Evolutionary conservation across 2,797 vertebrate species (phyloP), one percentile per base, ranked within the genome.

Genomic region (Cryptoblepharus egeriae): DNA sequence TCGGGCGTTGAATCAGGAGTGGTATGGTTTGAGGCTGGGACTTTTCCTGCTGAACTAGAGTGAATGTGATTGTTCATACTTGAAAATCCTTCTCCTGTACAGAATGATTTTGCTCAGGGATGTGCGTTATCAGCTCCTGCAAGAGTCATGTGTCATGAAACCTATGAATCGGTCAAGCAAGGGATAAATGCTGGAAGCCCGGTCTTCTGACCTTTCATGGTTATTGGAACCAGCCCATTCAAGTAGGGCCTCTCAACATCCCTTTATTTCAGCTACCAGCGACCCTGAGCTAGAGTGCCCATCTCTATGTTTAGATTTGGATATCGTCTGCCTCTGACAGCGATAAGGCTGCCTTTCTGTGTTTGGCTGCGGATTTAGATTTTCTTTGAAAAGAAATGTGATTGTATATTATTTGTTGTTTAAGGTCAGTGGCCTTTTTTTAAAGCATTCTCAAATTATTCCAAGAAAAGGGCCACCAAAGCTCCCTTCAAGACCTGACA

Each of bases 401-500:
- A 58, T 1, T 1, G 58, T 60, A 55, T 30, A 45, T 67, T 52
- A 68, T 71, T 22, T 30, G 61, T 68, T 0, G 0, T 24, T 86
- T 1, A 35, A 79, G 42, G 16, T 74, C 49, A 39, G 30, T 16
- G 20, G 2, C 2, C 79, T 35, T 80, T 80, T n/a, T 42, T 77
- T 39, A 70, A 74, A 71, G 75, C n/a, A 22, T 5, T 63, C 13
- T 32, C 60, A 30, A 73, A 10, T 83, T 69, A 37, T 15, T 24
- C 0, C 6, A 60, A 77, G 68, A 72, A 77, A 58, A 74, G 70
- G 16, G 68, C n/a, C 52, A 20, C 52, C 37, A 75, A 65, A 30
- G 2, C 71, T 61, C 30, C 79, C 39, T 75, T 84, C 82, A 79
- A 61, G 74, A 30, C 57, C 64, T 75, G 82, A 79, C 76, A 84